These are phyloP conservation scores for Tolmerus cingulatus DNA, from an alignment of 2,888 invertebrate genomes.

Conservation along the genomic window DNA sequence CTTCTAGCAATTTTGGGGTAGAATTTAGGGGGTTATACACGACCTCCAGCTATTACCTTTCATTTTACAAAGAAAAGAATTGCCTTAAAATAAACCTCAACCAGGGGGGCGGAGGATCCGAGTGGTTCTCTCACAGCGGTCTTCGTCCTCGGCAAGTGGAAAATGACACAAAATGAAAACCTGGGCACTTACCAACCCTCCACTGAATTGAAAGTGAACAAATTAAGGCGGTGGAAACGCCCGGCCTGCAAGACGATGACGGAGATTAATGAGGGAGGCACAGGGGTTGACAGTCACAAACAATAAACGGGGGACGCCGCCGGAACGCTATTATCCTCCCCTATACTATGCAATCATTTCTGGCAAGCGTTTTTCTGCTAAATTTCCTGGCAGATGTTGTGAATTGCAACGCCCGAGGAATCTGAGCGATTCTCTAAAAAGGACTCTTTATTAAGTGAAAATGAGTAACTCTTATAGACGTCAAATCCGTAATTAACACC, in stretches of 20 bases:
- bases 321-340: neutral
- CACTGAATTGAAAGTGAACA: neutral
- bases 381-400: neutral
- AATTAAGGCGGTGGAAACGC: neutral
- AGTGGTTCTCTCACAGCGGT: neutral
- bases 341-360: neutral
- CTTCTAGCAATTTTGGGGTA: neutral
- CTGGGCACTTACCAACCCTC: neutral
- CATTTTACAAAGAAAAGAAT: neutral
- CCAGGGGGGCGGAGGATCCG: neutral
- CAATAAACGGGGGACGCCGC: neutral
- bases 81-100: neutral
- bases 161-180: neutral
- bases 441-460: too few species aligned
- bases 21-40: neutral
- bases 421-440: too few species aligned
- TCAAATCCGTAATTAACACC: too few species aligned
- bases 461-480: too few species aligned
- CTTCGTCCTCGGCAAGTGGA: neutral
- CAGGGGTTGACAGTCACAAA: slow-evolving; percentile 1
- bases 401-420: neutral
- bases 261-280: slow-evolving; percentile 12
- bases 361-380: neutral
- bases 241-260: neutral
- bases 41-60: neutral